A percentile compares a stretch with the other conserved stretches of the same genome.
These are phyloP conservation scores for Heliconius ismenius DNA, from an alignment of 2,888 invertebrate species.

Conservation along the genomic window DNA sequence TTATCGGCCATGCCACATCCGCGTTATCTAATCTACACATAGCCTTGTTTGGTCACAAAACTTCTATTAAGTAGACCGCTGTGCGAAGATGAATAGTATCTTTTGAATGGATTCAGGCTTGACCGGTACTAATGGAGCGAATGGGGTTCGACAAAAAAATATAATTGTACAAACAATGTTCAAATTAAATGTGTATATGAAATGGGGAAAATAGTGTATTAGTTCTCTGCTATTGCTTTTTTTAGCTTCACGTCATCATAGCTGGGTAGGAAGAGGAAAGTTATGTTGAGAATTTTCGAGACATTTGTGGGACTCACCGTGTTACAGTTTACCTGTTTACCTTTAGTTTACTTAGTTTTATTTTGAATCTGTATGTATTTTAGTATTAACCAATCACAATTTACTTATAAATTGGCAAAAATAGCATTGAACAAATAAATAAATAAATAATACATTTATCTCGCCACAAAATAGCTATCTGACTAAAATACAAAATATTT, in stretches of 20 bases:
- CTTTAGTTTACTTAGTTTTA: too few species aligned
- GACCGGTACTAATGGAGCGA: conserved; percentile 41
- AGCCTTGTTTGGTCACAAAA: conserved; percentile 48
- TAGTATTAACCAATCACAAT: neutral
- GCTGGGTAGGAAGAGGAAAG: too few species aligned
- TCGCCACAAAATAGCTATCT: neutral
- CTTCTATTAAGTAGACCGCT: conserved; percentile 60
- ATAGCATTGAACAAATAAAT: neutral
- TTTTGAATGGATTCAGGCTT: conserved; percentile 42
- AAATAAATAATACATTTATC: conserved; percentile 10
- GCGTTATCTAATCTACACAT: conserved; percentile 39
- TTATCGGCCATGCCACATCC: conserved; percentile 22
- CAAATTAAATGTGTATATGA: too few species aligned
- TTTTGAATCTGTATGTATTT: too few species aligned
- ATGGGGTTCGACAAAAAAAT: conserved; percentile 27
- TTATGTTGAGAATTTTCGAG: too few species aligned
- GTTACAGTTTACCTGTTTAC: too few species aligned
- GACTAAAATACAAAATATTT: neutral
- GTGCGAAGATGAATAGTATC: conserved; percentile 56
- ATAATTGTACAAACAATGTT: conserved; percentile 35
- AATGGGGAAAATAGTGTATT: too few species aligned
- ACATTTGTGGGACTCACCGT: too few species aligned
- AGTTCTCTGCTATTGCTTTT: too few species aligned
- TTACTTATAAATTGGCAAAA: neutral
- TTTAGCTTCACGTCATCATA: too few species aligned